Percentiles rank a stretch among this genome's conserved stretches.
Conservation (phyloP, 2,113 vertebrate species). For the Psephotus haematonotus region DNA sequence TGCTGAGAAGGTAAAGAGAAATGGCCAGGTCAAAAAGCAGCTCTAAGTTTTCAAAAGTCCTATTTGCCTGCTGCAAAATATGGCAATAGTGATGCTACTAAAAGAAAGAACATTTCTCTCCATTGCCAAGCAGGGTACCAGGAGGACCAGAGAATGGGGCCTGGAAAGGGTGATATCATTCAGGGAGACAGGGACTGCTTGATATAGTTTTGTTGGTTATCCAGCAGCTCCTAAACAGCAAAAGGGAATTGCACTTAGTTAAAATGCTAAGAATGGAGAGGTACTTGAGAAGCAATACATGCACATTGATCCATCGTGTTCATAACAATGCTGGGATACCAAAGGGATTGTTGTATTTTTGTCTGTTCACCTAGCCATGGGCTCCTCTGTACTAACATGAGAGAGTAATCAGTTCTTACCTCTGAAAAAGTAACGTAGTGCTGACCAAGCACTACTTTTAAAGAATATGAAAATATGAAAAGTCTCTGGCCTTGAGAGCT, state of each 20-base stretch:
- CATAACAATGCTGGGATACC: neutral
- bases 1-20: neutral
- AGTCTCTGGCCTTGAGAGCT: neutral
- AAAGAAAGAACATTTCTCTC: neutral
- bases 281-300: neutral
- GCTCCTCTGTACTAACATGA: neutral
- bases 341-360: neutral
- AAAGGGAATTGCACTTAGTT: neutral
- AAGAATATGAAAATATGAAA: neutral
- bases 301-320: neutral
- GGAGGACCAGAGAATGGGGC: neutral
- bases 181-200: neutral
- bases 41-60: neutral
- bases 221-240: neutral
- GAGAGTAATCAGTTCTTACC: neutral
- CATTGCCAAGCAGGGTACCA: neutral
- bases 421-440: neutral
- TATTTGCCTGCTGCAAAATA: neutral
- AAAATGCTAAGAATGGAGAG: neutral
- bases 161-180: neutral
- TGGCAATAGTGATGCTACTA: neutral
- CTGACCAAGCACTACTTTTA: neutral
- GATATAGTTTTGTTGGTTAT: neutral
- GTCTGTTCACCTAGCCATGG: fast-evolving
- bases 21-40: neutral